Evolutionary conservation across 2,888 invertebrate genomes (phyloP), one percentile per base, ranked within the genome.

Genomic region (Empis stercorea): DNA sequence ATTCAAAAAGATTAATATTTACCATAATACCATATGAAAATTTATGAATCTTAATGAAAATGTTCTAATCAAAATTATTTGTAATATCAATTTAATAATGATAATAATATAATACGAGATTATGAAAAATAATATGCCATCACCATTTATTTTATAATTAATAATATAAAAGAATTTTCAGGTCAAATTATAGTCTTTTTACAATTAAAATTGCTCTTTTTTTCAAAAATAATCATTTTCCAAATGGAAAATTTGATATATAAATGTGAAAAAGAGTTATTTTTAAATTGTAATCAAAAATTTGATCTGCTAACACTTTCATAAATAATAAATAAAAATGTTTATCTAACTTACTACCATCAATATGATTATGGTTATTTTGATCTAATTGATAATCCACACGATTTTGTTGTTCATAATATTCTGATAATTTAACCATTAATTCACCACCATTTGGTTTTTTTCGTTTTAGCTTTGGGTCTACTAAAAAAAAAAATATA

Each of bases 381-480:
- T 60, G 61, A 57, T 65, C 60, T 54, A 54, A 60, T 52, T 59
- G 59, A 47, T 55, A 54, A 44, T 57, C 55, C 45, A 52, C 43
- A 49, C 56, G 56, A 50, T 57, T 50, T 43, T 59, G 59, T 50
- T 61, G 59, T 43, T 59, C 58, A 43, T 62, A 55, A 45, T 60
- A 59, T 51, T 59, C 56, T 47, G 64, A 61, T 54, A 63, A 61
- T 23, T 23, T 48, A 46, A 52, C 34, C 45, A 41, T 54, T 49
- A 74, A 57, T 59, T 66, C 66, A 50, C 63, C 64, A 53, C 62
- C 63, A 56, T 63, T 66, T 71, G 65, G 66, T 56, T 67, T 64
- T 57, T 67, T 67, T 48, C 65, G 65, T 56, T 74, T 77, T 66
- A 75, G 68, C 57, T 70, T 69, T 59, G 75, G 73, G 72, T 78